Evolutionary conservation across 2,888 invertebrate species (phyloP), one percentile per base, ranked within the genome.

Genomic region (Zeuzera pyrina): DNA sequence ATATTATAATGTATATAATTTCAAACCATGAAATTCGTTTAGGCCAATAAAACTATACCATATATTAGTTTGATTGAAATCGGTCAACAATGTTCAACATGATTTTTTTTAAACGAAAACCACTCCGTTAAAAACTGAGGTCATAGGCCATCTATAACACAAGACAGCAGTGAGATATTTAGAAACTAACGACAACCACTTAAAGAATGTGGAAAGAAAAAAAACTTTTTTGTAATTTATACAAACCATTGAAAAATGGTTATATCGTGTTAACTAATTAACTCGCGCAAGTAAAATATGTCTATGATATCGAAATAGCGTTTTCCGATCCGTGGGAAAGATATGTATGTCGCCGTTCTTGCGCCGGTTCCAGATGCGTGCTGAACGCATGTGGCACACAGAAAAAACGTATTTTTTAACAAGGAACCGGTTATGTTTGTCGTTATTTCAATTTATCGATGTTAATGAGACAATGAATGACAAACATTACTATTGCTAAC

Each of bases 251-350:
- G 2, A 2, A 11, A n/a, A n/a, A n/a, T n/a, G n/a, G n/a, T n/a
- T n/a, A n/a, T n/a, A n/a, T n/a, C n/a, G n/a, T n/a, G n/a, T n/a
- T n/a, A n/a, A n/a, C n/a, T n/a, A n/a, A n/a, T n/a, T n/a, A n/a
- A n/a, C n/a, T n/a, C n/a, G n/a, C n/a, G n/a, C n/a, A n/a, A n/a
- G n/a, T n/a, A n/a, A n/a, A n/a, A n/a, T n/a, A n/a, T n/a, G n/a
- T n/a, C n/a, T 6, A 7, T 6, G 26, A 13, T 26, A 13, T 26
- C 15, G 24, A 24, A 15, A 52, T 50, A 56, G 60, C 48, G 61
- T 64, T 66, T 63, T 56, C 60, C 60, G 61, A 62, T 42, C 56
- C 74, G 77, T 77, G 77, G 73, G 77, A 77, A 76, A 62, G 64
- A 57, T 65, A 70, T 19, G n/a, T n/a, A n/a, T 69, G 68, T 47